These are phyloP conservation scores for Drosophila engyochracea DNA, from an alignment of 2,888 invertebrate species.

Conservation along the genomic window DNA sequence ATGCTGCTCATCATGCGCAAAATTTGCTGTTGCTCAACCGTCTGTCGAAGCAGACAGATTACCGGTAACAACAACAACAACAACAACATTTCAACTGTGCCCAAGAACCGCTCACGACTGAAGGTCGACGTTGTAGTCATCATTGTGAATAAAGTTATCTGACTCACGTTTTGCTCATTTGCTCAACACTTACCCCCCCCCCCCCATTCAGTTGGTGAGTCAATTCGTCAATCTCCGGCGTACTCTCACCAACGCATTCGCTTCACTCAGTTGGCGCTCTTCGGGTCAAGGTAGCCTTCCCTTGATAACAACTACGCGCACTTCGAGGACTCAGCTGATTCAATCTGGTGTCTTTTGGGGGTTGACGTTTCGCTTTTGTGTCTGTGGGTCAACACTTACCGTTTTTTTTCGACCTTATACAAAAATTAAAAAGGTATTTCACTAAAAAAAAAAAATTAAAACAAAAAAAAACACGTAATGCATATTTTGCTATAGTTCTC, in stretches of 20 bases:
- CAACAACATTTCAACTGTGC: slow-evolving; percentile 3
- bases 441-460: neutral
- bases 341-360: slow-evolving; percentile 24
- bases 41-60: slow-evolving; percentile 73
- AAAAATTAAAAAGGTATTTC: neutral
- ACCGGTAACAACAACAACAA: slow-evolving; percentile 21
- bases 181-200: slow-evolving; percentile 31
- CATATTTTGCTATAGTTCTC: slow-evolving; percentile 24
- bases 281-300: slow-evolving; percentile 69
- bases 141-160: slow-evolving; percentile 40
- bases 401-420: neutral
- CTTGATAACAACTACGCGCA: slow-evolving; percentile 64
- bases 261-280: slow-evolving; percentile 41
- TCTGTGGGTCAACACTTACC: neutral
- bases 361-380: slow-evolving; percentile 4
- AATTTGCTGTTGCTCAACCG: slow-evolving; percentile 32
- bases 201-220: slow-evolving; percentile 25
- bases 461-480: slow-evolving; percentile 10
- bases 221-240: slow-evolving; percentile 48
- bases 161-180: slow-evolving; percentile 76
- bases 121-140: slow-evolving; percentile 58
- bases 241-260: slow-evolving; percentile 35
- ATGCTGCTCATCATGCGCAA: neutral
- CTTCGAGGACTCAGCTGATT: slow-evolving; percentile 20
- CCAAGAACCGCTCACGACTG: slow-evolving; percentile 54